These are phyloP conservation scores for Sitobion miscanthi DNA, from an alignment of 1,140 invertebrate species.

Conservation along the genomic window DNA sequence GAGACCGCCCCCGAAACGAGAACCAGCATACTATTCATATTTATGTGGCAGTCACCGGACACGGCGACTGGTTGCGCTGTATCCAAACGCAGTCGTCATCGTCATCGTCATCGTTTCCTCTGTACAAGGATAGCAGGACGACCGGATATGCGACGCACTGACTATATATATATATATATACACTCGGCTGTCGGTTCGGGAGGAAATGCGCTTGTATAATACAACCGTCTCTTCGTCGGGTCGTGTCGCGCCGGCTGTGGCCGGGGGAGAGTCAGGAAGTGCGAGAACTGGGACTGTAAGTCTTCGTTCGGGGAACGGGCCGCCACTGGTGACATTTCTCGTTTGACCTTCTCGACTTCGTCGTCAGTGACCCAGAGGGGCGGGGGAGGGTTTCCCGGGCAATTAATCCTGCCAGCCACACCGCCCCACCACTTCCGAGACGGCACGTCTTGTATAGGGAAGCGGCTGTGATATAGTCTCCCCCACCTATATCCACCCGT, in stretches of 20 bases:
- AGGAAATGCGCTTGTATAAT: slow-evolving; percentile 1
- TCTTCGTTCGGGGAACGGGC: neutral
- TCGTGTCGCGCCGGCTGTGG: too few species aligned
- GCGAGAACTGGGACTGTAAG: neutral
- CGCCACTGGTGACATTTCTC: slow-evolving; percentile 44
- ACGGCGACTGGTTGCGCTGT: neutral
- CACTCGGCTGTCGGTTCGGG: neutral
- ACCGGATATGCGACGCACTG: neutral
- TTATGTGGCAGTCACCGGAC: neutral
- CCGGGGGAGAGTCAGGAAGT: neutral
- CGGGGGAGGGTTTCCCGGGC: slow-evolving; percentile 2
- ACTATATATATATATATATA: neutral
- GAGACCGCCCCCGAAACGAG: neutral
- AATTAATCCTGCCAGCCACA: slow-evolving; percentile 17
- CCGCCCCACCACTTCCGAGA: neutral
- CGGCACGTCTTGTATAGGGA: neutral
- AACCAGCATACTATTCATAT: neutral
- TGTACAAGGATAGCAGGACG: neutral
- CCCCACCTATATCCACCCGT: neutral
- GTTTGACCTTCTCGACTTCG: slow-evolving; percentile 47
- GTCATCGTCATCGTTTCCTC: neutral
- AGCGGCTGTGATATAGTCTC: neutral
- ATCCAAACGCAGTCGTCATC: neutral
- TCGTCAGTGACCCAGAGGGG: neutral
- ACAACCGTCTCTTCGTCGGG: neutral